phyloP scores from a whole-genome alignment of 2,797 vertebrate species.

The Coilia nasus region DNA sequence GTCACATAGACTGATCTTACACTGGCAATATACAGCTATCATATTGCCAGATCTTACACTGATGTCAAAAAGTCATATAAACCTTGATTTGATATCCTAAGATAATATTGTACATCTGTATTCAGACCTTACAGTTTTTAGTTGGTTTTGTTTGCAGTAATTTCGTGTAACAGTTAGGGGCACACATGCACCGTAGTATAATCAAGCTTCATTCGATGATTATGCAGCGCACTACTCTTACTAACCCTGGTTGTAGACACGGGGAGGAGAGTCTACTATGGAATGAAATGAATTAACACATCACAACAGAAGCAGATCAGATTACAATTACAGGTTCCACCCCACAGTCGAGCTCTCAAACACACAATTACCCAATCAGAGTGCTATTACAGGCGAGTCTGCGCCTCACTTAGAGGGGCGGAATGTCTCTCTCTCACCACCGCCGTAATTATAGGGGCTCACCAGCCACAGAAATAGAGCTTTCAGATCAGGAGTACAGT shows the following conservation, averaged over 20 bases:
- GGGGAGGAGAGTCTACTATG: constrained; percentile 38
- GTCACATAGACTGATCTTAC: too few species aligned
- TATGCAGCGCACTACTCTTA: constrained; percentile 62
- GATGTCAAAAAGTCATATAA: not conserved
- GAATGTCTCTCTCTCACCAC: constrained; percentile 70
- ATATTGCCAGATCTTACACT: not conserved
- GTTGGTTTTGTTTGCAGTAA: not conserved
- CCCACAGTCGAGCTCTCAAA: constrained; percentile 74
- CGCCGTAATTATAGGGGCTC: constrained; percentile 76
- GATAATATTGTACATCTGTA: not conserved
- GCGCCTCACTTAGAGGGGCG: constrained; percentile 57
- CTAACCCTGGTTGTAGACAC: constrained; percentile 66
- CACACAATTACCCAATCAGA: constrained; percentile 81
- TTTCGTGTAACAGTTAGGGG: not conserved
- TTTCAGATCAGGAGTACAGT: not conserved
- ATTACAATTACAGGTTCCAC: constrained; percentile 77
- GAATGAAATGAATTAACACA: constrained; percentile 46
- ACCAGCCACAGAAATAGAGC: not conserved
- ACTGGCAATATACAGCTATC: too few species aligned
- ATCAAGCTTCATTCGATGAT: not conserved
- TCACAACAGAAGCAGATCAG: constrained; percentile 36
- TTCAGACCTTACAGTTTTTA: not conserved
- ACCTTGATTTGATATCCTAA: not conserved
- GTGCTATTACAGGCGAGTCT: constrained; percentile 74
- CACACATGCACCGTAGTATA: not conserved